These are phyloP conservation scores for Busseola fusca DNA, from an alignment of 2,888 invertebrate genomes.

Conservation along the genomic window DNA sequence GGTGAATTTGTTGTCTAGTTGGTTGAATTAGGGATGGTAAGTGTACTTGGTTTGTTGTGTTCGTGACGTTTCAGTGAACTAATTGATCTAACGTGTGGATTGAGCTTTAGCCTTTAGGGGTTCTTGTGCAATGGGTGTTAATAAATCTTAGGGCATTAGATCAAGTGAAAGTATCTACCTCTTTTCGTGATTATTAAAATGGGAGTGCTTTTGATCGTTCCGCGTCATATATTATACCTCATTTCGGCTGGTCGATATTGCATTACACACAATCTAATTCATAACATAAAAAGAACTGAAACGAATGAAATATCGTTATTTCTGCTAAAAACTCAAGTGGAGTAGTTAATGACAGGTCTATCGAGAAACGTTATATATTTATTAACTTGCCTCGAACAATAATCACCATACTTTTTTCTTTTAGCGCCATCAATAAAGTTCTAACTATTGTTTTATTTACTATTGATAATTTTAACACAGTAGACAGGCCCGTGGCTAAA, in stretches of 20 bases:
- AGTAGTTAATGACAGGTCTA: slow-evolving; percentile 23
- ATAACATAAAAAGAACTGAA: background rate
- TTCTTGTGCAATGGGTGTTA: background rate
- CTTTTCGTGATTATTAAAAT: background rate
- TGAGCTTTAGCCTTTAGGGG: background rate
- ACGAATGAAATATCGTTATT: background rate
- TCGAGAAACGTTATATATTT: slow-evolving; percentile 33
- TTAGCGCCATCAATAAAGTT: background rate
- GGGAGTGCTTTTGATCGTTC: background rate
- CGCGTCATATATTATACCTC: background rate
- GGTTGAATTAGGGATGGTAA: slow-evolving; percentile 23
- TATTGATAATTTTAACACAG: background rate
- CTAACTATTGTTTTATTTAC: background rate
- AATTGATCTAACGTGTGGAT: slow-evolving; percentile 32
- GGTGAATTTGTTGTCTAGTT: slow-evolving; percentile 44
- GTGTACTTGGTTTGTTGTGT: slow-evolving; percentile 10
- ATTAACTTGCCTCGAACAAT: slow-evolving; percentile 27
- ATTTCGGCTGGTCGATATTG: background rate
- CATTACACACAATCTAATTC: background rate
- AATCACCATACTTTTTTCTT: background rate
- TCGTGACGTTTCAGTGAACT: slow-evolving; percentile 26
- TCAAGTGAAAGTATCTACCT: background rate
- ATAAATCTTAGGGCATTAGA: background rate
- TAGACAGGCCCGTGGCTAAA: too few species aligned
- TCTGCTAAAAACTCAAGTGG: background rate